A percentile compares a stretch with the other conserved stretches of the same genome.
Conservation (phyloP, 1,140 invertebrate species). For the Brachionus paranguensis region DNA sequence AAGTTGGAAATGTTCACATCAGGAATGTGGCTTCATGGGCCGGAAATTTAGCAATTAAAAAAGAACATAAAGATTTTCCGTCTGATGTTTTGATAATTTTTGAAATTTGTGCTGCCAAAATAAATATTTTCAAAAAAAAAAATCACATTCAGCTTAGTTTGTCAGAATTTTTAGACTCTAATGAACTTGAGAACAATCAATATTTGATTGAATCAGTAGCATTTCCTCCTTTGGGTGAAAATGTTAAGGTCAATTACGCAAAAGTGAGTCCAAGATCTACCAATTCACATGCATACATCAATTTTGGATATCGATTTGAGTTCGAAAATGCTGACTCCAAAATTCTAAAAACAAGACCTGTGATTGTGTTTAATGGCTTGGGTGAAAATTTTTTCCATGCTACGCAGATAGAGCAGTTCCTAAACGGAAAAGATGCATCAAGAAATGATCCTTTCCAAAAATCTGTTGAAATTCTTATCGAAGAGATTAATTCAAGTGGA, state of each 20-base stretch:
- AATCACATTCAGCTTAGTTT: background rate
- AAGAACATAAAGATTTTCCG: constrained; percentile 65
- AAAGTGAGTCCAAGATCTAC: constrained; percentile 25
- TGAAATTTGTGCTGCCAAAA: background rate
- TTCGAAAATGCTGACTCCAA: background rate
- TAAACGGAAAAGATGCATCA: background rate
- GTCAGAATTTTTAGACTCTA: background rate
- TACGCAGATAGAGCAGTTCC: background rate
- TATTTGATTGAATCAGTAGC: background rate
- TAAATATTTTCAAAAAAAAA: background rate
- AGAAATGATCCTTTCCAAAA: background rate
- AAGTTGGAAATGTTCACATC: constrained; percentile 10
- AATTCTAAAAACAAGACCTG: background rate
- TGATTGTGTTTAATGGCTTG: background rate
- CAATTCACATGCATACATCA: constrained; percentile 36
- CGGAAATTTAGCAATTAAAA: constrained; percentile 73
- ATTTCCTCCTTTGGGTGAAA: background rate
- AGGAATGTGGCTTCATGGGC: constrained; percentile 59
- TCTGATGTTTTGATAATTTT: constrained; percentile 53
- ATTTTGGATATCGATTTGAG: background rate
- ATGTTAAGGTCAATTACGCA: background rate
- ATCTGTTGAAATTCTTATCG: background rate
- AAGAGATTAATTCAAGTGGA: constrained; percentile 13
- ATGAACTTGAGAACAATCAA: background rate
- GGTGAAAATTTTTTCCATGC: background rate